Base-by-base conservation (phyloP, 1,140 invertebrate genomes). In the Popillia japonica region DNA sequence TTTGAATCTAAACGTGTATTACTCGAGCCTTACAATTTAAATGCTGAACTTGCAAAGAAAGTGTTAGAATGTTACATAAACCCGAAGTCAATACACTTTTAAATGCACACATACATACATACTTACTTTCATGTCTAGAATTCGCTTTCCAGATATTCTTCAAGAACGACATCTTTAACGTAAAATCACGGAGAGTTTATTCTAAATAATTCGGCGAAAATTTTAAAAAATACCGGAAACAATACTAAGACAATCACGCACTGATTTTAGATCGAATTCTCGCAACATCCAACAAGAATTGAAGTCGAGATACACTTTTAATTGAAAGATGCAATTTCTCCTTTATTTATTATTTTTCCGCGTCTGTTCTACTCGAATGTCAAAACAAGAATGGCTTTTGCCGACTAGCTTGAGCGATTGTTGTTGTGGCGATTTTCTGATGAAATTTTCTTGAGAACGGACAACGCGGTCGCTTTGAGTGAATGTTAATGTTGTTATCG, bases 91-190 rank as follows among this genome's bases (percentile, higher is more conserved):
- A 68, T 34, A 68, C 27, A 27, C 61, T 68, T 68, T 68, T 68
- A 27, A 68, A 68, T 68, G 61, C 11, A 34, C 22, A 68, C 20
- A 68, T 22, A 68, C 44, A 14, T 14, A 48, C 0, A 23, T 17
- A 68, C 61, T 68, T 34, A 68, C 61, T 68, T 68, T 68, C 61
- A 68, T 68, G 61, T 68, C 61, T 68, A 68, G 61, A 68, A 68
- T 68, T 68, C 61, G 61, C 61, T 68, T 68, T 68, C 61, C 61
- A 68, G 20, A 68, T 68, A 68, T 68, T 68, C 61, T 68, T 68
- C 61, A 68, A 20, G 61, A 68, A 68, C 8, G 61, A 68, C 61
- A 68, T 68, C 61, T 68, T 34, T 17, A 17, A 4, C 22, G 61
- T 68, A 14, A 68, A 17, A 17, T 17, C 48, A 55, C 48, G 48